These are phyloP conservation scores for Nemapogon koenigi DNA, from an alignment of 2,888 invertebrate species.

Conservation along the genomic window DNA sequence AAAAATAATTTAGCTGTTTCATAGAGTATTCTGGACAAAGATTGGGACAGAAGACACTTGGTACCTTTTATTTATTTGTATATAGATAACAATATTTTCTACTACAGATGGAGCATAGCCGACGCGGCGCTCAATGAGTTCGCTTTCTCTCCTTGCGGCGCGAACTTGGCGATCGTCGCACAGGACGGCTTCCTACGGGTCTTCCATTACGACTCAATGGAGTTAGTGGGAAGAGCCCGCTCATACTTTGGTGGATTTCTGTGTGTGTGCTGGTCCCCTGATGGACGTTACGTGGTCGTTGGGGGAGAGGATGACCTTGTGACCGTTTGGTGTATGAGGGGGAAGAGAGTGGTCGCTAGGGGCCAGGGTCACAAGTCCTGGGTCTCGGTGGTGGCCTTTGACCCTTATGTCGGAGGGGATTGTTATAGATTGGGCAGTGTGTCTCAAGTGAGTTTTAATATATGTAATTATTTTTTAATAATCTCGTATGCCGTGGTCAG, in stretches of 20 bases:
- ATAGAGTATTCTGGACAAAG: too few relatives aligned
- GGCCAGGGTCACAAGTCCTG: slow-evolving; percentile 98
- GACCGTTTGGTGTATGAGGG: slow-evolving; percentile 94
- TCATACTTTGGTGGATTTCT: slow-evolving; percentile 98
- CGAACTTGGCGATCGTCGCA: slow-evolving; percentile 91
- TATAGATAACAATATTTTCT: not conserved
- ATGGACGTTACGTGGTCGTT: slow-evolving; percentile 92
- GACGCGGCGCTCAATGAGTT: slow-evolving; percentile 93
- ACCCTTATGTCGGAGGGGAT: slow-evolving; percentile 77
- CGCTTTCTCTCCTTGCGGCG: slow-evolving; percentile 93
- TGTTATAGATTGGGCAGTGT: slow-evolving; percentile 92
- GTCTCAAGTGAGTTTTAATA: too few relatives aligned
- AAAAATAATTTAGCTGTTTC: too few relatives aligned
- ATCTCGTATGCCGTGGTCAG: too few relatives aligned
- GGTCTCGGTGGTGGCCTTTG: slow-evolving; percentile 97
- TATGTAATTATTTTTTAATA: too few relatives aligned
- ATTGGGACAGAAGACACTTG: too few relatives aligned
- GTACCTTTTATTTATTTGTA: slow-evolving; percentile 9
- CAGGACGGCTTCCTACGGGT: slow-evolving; percentile 95
- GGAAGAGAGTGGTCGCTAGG: slow-evolving; percentile 93
- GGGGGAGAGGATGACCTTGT: slow-evolving; percentile 99
- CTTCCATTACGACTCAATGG: slow-evolving; percentile 98
- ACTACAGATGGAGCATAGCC: slow-evolving; percentile 85
- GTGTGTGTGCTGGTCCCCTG: slow-evolving; percentile 98
- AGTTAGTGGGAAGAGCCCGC: slow-evolving; percentile 89